Evolutionary conservation across 2,888 invertebrate species (phyloP).

Genomic region (Yponomeuta cagnagella): DNA sequence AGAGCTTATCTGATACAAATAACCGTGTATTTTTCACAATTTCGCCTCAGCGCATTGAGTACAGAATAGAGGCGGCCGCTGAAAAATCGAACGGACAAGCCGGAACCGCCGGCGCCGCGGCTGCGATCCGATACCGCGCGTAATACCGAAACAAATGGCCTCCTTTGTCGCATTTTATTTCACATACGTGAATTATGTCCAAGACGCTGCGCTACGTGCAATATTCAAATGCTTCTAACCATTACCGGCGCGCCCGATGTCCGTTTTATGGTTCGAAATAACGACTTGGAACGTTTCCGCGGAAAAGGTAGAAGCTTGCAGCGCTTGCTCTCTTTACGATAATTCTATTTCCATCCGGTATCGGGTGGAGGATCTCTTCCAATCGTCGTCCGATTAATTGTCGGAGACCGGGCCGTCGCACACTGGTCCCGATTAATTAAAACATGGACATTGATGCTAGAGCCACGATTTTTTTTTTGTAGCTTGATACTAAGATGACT

Average conservation of each 20-base stretch:
- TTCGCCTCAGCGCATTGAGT: constrained; percentile 29
- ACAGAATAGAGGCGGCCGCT: constrained; percentile 31
- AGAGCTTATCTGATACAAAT: constrained; percentile 34
- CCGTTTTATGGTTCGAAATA: constrained; percentile 17
- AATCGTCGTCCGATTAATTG: constrained; percentile 47
- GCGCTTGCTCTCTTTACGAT: constrained; percentile 34
- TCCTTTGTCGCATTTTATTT: constrained; percentile 56
- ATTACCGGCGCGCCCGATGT: constrained; percentile 25
- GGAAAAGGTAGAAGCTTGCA: constrained; percentile 27
- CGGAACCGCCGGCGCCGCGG: constrained; percentile 31
- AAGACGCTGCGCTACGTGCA: constrained; percentile 38
- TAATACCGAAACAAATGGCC: constrained; percentile 69
- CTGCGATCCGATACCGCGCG: constrained; percentile 46
- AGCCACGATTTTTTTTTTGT: too few relatives aligned
- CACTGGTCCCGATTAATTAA: too few relatives aligned
- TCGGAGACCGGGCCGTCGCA: constrained; percentile 37
- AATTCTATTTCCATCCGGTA: constrained; percentile 38
- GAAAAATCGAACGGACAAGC: constrained; percentile 44
- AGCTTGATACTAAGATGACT: too few relatives aligned
- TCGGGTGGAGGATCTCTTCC: constrained; percentile 37
- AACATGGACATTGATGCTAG: too few relatives aligned
- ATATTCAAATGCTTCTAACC: constrained; percentile 36
- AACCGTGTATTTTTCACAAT: constrained; percentile 40
- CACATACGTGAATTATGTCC: constrained; percentile 55
- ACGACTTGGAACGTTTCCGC: constrained; percentile 24